Base-by-base conservation (phyloP, 2,113 vertebrate genomes). In the Ceuthmochares aereus region DNA sequence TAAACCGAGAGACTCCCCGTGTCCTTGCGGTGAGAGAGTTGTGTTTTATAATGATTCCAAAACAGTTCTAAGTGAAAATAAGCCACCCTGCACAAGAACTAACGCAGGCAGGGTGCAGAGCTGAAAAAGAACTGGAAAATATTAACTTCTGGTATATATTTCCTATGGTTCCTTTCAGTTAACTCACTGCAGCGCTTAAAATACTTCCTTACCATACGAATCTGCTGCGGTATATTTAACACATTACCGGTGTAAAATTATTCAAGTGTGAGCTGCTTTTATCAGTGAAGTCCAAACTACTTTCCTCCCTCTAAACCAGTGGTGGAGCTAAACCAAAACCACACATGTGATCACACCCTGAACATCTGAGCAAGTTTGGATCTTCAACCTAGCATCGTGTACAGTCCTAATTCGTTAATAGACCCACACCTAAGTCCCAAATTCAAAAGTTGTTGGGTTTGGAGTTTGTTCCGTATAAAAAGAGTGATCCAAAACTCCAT, bases 131-230 rank as follows among this genome's bases (percentile, higher is more conserved):
- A 94, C 98, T 97, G 97, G 97, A 96, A 98, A 94, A 96, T 94
- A 97, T 97, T 97, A 98, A 95, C 97, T 97, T 92, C 51, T 78
- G 74, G 64, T 95, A 85, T 97, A 95, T 95, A 97, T 97, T 98
- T 98, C 96, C 92, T 97, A 91, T 87, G 92, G 75, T 91, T 93
- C 91, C 81, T 92, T 96, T 82, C 93, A 95, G 68, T 93, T 96
- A 67, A 93, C 85, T 94, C 36, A 25, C 19, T 11, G 80, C 84
- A 93, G 74, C 82, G 87, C 93, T 95, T 95, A 89, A 91, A 86
- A 78, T 92, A 85, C 81, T 94, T 94, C 93, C 95, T 88, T 59
- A 77, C 95, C 97, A 93, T 94, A 67, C 93, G 97, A 97, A 96
- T 97, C 95, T 95, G 92, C 95, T 97, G 96, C 0, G 74, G 95